A percentile compares a stretch with the other conserved stretches of the same genome.
phyloP scores from a whole-genome alignment of 1,140 invertebrate genomes.

The Microplitis demolitor region DNA sequence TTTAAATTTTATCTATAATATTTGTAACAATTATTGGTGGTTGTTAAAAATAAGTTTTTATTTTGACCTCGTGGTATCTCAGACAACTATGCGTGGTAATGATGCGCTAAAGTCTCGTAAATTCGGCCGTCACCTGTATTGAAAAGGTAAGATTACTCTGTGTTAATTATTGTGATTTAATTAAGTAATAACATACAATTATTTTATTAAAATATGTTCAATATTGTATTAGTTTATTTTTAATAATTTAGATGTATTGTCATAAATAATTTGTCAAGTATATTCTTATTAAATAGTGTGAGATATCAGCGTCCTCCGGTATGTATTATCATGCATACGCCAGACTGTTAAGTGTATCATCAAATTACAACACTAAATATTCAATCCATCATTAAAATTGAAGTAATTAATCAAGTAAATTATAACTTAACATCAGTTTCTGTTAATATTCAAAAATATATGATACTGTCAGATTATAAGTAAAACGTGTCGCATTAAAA shows the following conservation, averaged over 20 bases:
- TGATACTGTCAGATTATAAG: not conserved
- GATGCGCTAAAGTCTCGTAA: conserved; percentile 50
- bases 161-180: conserved; percentile 30
- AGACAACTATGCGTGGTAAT: conserved; percentile 39
- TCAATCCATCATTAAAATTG: not conserved
- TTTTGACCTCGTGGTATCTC: conserved; percentile 35
- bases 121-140: conserved; percentile 58
- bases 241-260: conserved; percentile 41
- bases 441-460: not conserved
- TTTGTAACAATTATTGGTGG: not conserved
- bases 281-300: conserved; percentile 38
- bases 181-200: not conserved
- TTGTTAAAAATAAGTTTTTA: conserved; percentile 24
- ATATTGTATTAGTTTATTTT: conserved; percentile 17
- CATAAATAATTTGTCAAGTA: conserved; percentile 36
- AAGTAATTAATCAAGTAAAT: not conserved
- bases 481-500: not conserved
- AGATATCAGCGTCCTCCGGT: conserved; percentile 48
- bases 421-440: not conserved
- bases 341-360: conserved; percentile 35
- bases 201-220: not conserved
- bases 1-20: too few relatives aligned
- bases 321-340: conserved; percentile 24
- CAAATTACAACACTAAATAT: conserved; percentile 1
- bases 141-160: conserved; percentile 48